A percentile compares a stretch with the other conserved stretches of the same genome.
phyloP scores from a whole-genome alignment of 2,888 invertebrate genomes.

The Cenopis cana region DNA sequence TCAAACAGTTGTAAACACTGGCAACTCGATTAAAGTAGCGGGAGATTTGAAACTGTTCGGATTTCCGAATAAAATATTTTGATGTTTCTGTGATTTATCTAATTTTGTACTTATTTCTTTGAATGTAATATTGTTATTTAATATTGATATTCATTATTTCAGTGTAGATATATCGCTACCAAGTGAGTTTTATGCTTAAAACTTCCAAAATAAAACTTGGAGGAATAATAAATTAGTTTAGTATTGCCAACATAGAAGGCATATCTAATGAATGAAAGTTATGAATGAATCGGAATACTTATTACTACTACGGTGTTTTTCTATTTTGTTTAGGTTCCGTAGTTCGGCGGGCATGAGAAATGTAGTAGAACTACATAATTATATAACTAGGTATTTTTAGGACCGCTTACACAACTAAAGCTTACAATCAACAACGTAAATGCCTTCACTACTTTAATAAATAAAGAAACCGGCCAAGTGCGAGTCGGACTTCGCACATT shows the following conservation, averaged over 20 bases:
- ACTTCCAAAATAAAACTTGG: slow-evolving; percentile 18
- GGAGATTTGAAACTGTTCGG: slow-evolving; percentile 59
- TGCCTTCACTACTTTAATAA: too few species aligned
- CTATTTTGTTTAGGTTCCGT: slow-evolving; percentile 32
- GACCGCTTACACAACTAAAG: too few species aligned
- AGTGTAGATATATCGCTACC: not conserved
- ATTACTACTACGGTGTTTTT: slow-evolving; percentile 23
- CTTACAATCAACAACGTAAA: too few species aligned
- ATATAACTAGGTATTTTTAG: too few species aligned
- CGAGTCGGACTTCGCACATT: too few species aligned
- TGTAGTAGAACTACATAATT: not conserved
- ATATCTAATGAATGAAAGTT: slow-evolving; percentile 35
- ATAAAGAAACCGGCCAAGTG: too few species aligned
- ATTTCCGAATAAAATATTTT: not conserved
- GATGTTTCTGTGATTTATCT: slow-evolving; percentile 1
- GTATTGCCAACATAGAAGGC: slow-evolving; percentile 39
- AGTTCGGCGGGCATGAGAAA: not conserved
- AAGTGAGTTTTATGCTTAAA: not conserved
- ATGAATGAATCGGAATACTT: slow-evolving; percentile 34
- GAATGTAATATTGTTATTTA: not conserved
- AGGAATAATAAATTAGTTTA: slow-evolving; percentile 36
- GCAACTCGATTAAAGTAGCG: slow-evolving; percentile 57
- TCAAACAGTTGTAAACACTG: slow-evolving; percentile 61
- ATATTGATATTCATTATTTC: too few species aligned
- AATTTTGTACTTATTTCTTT: not conserved